phyloP scores from a whole-genome alignment of 2,888 invertebrate species.

The Macroteleia sp. region DNA sequence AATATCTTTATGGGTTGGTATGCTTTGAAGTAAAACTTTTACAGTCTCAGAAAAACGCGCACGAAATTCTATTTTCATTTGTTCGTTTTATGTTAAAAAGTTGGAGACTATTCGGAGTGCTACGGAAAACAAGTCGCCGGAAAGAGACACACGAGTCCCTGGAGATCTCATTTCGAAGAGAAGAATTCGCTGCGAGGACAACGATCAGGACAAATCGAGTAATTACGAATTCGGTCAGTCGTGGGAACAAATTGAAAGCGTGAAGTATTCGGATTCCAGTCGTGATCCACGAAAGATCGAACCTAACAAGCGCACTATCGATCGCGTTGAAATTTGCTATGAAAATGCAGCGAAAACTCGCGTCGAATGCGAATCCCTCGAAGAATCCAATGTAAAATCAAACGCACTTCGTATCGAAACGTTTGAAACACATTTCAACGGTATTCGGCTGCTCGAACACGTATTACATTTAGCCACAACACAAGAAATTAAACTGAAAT shows the following conservation, averaged over 20 bases:
- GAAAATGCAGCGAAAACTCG: constrained; percentile 23
- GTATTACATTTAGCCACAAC: constrained; percentile 64
- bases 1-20: neutral
- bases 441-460: constrained; percentile 70
- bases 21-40: constrained; percentile 6
- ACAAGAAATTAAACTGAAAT: constrained; percentile 69
- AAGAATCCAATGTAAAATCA: constrained; percentile 27
- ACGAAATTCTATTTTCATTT: constrained; percentile 15
- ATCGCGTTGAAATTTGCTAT: constrained; percentile 30
- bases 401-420: constrained; percentile 38
- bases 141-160: constrained; percentile 35
- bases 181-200: constrained; percentile 26
- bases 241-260: constrained; percentile 23
- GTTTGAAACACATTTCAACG: constrained; percentile 72
- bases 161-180: constrained; percentile 33
- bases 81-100: constrained; percentile 14
- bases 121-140: constrained; percentile 24
- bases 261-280: constrained; percentile 39
- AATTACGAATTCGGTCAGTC: constrained; percentile 54
- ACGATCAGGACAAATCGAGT: constrained; percentile 35
- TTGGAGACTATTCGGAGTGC: constrained; percentile 32
- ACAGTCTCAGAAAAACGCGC: neutral
- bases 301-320: constrained; percentile 32
- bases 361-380: constrained; percentile 26
- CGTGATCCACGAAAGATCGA: constrained; percentile 10